A percentile compares a stretch with the other conserved stretches of the same genome.
Conservation (phyloP, 2,888 invertebrate species). For the Epirrita christyi region DNA sequence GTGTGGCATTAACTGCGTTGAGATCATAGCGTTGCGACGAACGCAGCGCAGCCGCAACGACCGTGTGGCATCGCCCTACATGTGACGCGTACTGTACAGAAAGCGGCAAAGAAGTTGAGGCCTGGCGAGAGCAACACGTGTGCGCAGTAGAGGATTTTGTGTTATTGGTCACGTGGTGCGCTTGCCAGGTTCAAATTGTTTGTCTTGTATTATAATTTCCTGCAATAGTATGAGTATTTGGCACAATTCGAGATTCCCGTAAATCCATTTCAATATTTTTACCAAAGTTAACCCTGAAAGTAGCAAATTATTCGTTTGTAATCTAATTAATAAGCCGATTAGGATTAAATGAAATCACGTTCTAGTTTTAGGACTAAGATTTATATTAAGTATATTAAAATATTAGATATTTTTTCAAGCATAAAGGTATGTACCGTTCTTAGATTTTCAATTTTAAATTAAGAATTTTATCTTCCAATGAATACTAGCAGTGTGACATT, state of each 20-base stretch:
- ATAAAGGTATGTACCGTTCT: slow-evolving; percentile 1
- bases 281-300: not conserved
- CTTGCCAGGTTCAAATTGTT: no score
- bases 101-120: no score
- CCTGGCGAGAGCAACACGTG: no score
- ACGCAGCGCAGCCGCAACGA: no score
- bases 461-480: no score
- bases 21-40: no score
- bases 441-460: slow-evolving; percentile 27
- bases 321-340: slow-evolving; percentile 5
- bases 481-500: no score
- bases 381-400: slow-evolving; percentile 28
- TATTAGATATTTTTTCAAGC: slow-evolving; percentile 29
- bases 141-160: no score
- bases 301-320: not conserved
- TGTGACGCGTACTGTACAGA: no score
- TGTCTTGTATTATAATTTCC: not conserved
- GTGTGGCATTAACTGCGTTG: no score
- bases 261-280: not conserved
- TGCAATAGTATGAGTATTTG: not conserved
- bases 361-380: slow-evolving; percentile 24
- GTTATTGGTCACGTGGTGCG: no score
- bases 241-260: not conserved
- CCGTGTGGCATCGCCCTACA: no score
- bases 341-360: slow-evolving; percentile 7